Evolutionary conservation across 1,140 invertebrate genomes (phyloP).

Genomic region (Anastatus disparis): DNA sequence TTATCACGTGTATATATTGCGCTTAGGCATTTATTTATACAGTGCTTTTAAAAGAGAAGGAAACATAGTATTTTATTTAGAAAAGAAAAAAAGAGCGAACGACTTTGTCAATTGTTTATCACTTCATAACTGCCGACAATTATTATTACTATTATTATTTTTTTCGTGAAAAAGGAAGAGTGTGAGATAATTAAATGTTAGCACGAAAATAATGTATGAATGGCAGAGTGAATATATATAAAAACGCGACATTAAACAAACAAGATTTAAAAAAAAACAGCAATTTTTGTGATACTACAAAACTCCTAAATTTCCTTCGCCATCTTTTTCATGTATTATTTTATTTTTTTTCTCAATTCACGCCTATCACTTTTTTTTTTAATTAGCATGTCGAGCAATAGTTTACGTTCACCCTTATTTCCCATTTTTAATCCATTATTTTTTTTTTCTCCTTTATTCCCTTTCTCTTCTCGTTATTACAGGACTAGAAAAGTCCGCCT

Average conservation of each 20-base stretch:
- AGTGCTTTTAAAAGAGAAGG: constrained; percentile 58
- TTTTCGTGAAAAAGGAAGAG: neutral
- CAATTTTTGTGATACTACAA: constrained; percentile 64
- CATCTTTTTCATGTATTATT: constrained; percentile 33
- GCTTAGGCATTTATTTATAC: constrained; percentile 67
- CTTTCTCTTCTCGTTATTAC: constrained; percentile 44
- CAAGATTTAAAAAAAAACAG: constrained; percentile 51
- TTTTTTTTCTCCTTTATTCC: no score
- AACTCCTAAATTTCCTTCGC: constrained; percentile 46
- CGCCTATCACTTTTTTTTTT: constrained; percentile 21
- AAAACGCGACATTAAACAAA: constrained; percentile 29
- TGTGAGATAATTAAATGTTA: neutral
- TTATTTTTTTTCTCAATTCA: constrained; percentile 19
- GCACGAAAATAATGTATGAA: neutral
- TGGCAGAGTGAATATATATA: constrained; percentile 40
- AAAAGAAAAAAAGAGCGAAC: constrained; percentile 37
- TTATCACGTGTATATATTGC: constrained; percentile 59
- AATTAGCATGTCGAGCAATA: constrained; percentile 14
- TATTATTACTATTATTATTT: neutral
- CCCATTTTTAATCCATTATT: constrained; percentile 24
- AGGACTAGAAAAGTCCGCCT: constrained; percentile 55
- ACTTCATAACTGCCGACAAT: constrained; percentile 12
- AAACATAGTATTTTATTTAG: constrained; percentile 66
- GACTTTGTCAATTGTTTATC: constrained; percentile 10
- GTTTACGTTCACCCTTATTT: constrained; percentile 35